Evolutionary conservation across 2,797 vertebrate genomes (phyloP), one percentile per base, ranked within the genome.

Genomic region (Cyprinella venusta): DNA sequence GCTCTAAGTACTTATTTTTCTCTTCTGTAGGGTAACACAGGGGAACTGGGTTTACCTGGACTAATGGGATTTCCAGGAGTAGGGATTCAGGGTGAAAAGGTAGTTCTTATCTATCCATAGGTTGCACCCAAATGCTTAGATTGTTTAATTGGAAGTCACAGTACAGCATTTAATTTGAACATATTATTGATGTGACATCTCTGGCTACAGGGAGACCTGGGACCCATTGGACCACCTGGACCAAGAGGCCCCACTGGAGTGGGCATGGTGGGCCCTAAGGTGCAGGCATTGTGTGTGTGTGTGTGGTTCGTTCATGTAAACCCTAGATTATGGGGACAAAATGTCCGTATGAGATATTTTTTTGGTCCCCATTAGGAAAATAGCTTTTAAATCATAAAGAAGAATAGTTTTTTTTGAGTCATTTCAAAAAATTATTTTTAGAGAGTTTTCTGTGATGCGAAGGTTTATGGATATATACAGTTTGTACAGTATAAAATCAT

Each of bases 41-140:
- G 96, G 68, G 90, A 89, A 6, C 87, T 89, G 0, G 97, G 97
- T 56, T 87, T 92, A 15, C 92, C 91, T 24, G 96, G 96, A 67
- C 87, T 89, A 64, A 76, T 89, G 52, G 96, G 97, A 18, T 92
- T 91, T 67, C 94, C 95, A 33, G 97, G 96, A 84, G 80, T 26
- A 8, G 95, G 96, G 8, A 91, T 84, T 76, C 95, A 93, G 90
- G 97, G 96, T 87, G 95, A 95, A 81, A 96, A 93, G 94, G 97
- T 92, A 90, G 13, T 69, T 80, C 15, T 64, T 48, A 54, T 40
- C 30, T 40, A 69, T 61, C 4, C 45, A 72, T 45, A 45, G 38
- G 30, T 45, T 72, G 13, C 16, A 40, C 12, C n/a, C 5, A n/a
- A 13, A 59, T 5, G 8, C 45, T 16, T 33, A 18, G 30, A 6